Evolutionary conservation across 2,888 invertebrate species (phyloP).

Genomic region (Oscheius onirici): DNA sequence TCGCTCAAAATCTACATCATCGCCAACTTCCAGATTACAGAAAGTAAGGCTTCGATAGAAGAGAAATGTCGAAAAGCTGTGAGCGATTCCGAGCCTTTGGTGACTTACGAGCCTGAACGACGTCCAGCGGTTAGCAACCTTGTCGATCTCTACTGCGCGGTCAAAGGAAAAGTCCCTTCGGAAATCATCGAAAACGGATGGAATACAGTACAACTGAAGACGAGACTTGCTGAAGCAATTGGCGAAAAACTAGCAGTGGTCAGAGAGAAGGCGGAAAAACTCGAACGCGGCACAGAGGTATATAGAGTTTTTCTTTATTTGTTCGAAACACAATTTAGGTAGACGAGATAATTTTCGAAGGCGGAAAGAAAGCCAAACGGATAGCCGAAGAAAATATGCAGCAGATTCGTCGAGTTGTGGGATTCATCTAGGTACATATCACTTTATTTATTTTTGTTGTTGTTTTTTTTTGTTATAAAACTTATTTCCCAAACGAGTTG

Average conservation of each 20-base stretch:
- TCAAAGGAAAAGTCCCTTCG: conserved; percentile 20
- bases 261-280: conserved; percentile 36
- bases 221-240: conserved; percentile 41
- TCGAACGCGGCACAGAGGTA: conserved; percentile 37
- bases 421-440: conserved; percentile 24
- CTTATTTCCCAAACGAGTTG: no score
- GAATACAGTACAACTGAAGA: conserved; percentile 45
- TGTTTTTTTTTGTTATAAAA: background rate
- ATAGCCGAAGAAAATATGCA: conserved; percentile 46
- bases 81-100: conserved; percentile 86
- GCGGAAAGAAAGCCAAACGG: conserved; percentile 38
- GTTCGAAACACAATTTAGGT: conserved; percentile 33
- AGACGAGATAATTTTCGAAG: conserved; percentile 42
- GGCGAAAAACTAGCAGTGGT: conserved; percentile 41
- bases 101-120: conserved; percentile 82
- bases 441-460: background rate
- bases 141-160: conserved; percentile 73
- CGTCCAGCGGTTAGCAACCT: conserved; percentile 91
- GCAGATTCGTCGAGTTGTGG: conserved; percentile 40
- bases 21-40: conserved; percentile 42
- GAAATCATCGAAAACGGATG: conserved; percentile 34
- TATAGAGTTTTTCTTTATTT: background rate
- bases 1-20: no score
- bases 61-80: conserved; percentile 86
- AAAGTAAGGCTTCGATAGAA: conserved; percentile 73